phyloP scores from a whole-genome alignment of 2,113 vertebrate species.

The Crotalus helleri region DNA sequence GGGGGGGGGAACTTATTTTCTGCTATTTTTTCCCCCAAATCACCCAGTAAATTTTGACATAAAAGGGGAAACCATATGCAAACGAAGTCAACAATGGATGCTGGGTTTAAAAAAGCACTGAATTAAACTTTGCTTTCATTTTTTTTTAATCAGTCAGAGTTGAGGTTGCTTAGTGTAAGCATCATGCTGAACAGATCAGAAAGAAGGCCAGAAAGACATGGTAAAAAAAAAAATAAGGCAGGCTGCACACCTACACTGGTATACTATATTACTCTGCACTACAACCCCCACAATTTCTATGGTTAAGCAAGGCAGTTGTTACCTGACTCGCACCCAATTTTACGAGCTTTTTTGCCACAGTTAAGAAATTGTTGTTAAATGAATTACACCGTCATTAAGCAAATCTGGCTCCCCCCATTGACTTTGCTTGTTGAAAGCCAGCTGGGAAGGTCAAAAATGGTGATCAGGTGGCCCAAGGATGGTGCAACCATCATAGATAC shows the following conservation, averaged over 20 bases:
- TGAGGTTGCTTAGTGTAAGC: neutral
- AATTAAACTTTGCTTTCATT: neutral
- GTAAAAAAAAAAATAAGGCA: neutral
- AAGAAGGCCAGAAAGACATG: neutral
- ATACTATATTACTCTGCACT: neutral
- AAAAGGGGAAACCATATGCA: neutral
- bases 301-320: neutral
- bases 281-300: neutral
- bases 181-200: neutral
- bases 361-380: neutral
- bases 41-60: neutral
- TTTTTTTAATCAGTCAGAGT: neutral
- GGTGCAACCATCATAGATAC: no score
- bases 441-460: no score
- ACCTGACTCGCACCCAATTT: neutral
- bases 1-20: neutral
- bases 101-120: neutral
- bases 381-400: neutral
- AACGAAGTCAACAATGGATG: neutral
- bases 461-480: no score
- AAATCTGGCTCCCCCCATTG: neutral
- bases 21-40: neutral
- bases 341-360: neutral
- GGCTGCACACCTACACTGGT: neutral
- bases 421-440: no score